phyloP scores from a whole-genome alignment of 1,140 invertebrate genomes.

The Musca vetustissima region DNA sequence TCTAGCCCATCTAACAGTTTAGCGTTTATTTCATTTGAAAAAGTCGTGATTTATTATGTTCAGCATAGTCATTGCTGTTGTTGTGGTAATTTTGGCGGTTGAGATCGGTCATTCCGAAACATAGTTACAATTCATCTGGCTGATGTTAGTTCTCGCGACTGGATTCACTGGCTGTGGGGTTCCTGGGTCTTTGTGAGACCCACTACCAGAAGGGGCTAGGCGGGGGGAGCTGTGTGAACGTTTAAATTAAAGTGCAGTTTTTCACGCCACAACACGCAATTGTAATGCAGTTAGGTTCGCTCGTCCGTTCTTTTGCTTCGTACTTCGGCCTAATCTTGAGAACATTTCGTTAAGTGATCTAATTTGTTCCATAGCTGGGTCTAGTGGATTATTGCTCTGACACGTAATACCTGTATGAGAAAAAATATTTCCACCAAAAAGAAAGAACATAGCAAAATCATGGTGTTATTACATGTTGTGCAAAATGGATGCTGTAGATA shows the following conservation, averaged over 20 bases:
- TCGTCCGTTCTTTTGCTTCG: not conserved
- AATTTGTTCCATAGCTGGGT: conserved; percentile 1
- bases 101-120: not conserved
- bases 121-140: not conserved
- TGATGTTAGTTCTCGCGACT: not conserved
- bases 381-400: too few relatives aligned
- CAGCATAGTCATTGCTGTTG: too few relatives aligned
- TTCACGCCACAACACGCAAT: conserved; percentile 24
- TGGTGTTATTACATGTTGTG: too few relatives aligned
- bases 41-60: conserved; percentile 19
- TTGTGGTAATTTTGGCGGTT: not conserved
- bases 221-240: conserved; percentile 10
- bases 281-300: not conserved
- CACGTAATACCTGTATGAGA: too few relatives aligned
- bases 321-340: conserved; percentile 11
- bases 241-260: conserved; percentile 24
- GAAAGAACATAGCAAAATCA: too few relatives aligned
- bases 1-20: conserved; percentile 17
- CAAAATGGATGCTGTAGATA: too few relatives aligned
- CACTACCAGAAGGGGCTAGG: too few relatives aligned
- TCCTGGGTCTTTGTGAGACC: too few relatives aligned
- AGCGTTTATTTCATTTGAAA: conserved; percentile 19
- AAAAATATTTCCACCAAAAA: too few relatives aligned
- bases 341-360: conserved; percentile 22
- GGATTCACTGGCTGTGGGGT: too few relatives aligned